These are phyloP conservation scores for Heliconius nattereri DNA, from an alignment of 1,140 invertebrate genomes.

Conservation along the genomic window DNA sequence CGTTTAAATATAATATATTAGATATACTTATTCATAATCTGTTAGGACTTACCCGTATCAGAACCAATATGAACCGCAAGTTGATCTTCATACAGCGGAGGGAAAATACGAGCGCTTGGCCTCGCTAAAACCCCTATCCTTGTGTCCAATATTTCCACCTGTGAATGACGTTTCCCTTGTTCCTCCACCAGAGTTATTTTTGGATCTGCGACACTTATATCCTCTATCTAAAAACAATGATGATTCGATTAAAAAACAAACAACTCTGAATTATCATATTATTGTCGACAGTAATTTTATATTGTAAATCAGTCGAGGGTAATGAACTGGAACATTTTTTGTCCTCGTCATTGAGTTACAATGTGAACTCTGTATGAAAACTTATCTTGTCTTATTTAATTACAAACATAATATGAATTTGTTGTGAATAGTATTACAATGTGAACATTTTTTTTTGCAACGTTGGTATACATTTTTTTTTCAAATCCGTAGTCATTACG, in stretches of 20 bases:
- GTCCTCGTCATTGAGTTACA: conserved; percentile 32
- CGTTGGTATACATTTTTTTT: not conserved
- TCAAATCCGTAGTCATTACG: too few species aligned
- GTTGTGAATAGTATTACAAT: conserved; percentile 19
- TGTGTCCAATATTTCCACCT: conserved; percentile 85
- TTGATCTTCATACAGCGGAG: conserved; percentile 90
- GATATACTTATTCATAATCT: not conserved
- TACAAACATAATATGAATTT: conserved; percentile 28
- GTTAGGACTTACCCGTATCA: conserved; percentile 9
- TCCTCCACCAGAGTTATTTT: conserved; percentile 87
- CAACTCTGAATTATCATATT: conserved; percentile 9
- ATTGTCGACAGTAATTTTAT: conserved; percentile 26
- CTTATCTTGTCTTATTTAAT: conserved; percentile 23
- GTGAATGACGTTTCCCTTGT: conserved; percentile 84
- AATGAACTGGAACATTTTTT: conserved; percentile 34
- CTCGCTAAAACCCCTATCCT: conserved; percentile 64
- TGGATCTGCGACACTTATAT: conserved; percentile 82
- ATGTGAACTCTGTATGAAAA: conserved; percentile 24
- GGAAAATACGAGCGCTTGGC: conserved; percentile 81
- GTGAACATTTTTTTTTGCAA: not conserved
- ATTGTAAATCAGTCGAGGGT: conserved; percentile 34
- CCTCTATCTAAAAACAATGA: conserved; percentile 74
- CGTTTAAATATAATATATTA: too few species aligned
- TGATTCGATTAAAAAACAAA: not conserved
- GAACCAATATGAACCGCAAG: conserved; percentile 85